Percentiles rank a stretch among this genome's conserved stretches.
Conservation (phyloP, 2,797 vertebrate species). For the Balearica regulorum region DNA sequence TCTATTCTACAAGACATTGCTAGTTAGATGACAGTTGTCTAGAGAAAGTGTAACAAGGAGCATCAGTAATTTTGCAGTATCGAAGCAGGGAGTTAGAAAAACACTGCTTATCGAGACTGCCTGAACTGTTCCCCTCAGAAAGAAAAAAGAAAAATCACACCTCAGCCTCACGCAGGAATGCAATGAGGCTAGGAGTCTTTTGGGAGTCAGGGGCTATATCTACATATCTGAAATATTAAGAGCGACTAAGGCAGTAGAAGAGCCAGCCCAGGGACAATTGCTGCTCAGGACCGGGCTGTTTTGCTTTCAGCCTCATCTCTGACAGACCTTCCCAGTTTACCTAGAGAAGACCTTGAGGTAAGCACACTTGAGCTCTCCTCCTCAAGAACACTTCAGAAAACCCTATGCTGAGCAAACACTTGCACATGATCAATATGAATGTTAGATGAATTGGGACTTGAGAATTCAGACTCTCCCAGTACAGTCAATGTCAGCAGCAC, state of each 20-base stretch:
- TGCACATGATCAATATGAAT: background rate
- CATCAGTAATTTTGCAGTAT: background rate
- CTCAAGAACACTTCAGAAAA: slow-evolving; percentile 33
- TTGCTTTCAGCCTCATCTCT: background rate
- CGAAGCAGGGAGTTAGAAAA: background rate
- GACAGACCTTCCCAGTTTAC: background rate
- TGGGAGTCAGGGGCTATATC: background rate
- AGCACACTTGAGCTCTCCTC: slow-evolving; percentile 4
- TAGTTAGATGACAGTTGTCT: background rate
- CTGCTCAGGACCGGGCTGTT: background rate
- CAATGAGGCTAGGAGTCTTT: background rate
- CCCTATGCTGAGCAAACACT: background rate
- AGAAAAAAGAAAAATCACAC: background rate
- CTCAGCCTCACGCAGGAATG: background rate
- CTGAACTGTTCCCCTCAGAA: background rate
- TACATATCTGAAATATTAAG: background rate
- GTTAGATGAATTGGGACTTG: background rate
- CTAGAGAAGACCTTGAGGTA: slow-evolving; percentile 18
- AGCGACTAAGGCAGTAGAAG: background rate
- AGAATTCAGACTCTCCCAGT: slow-evolving; percentile 1
- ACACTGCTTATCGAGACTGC: background rate
- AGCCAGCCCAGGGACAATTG: background rate
- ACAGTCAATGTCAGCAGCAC: background rate
- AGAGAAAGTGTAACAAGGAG: background rate
- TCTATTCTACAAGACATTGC: background rate